These are phyloP conservation scores for Natator depressus DNA, from an alignment of 2,113 vertebrate species.

Conservation along the genomic window DNA sequence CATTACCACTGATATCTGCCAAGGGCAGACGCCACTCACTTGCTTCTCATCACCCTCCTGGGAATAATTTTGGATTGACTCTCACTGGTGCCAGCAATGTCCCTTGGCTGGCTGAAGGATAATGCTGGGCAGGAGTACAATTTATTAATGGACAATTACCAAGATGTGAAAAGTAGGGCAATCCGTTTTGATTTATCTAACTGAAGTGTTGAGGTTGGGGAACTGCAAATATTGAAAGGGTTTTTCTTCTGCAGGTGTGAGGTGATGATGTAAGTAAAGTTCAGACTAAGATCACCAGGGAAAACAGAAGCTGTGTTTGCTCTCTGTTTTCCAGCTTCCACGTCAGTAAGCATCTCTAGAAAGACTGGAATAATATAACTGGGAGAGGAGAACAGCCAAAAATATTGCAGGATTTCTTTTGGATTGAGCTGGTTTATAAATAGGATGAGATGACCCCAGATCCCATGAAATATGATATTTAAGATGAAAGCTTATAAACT, in stretches of 20 bases:
- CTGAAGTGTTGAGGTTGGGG: slow-evolving; percentile 15
- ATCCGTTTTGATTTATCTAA: slow-evolving; percentile 40
- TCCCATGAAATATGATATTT: neutral
- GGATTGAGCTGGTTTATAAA: neutral
- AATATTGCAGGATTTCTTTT: neutral
- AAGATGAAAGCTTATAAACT: slow-evolving; percentile 1
- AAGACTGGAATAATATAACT: neutral
- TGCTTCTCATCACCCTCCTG: slow-evolving; percentile 20
- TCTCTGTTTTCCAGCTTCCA: neutral
- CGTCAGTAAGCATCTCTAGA: neutral
- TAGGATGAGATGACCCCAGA: neutral
- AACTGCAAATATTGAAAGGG: neutral
- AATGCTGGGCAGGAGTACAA: slow-evolving; percentile 28
- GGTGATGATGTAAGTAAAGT: slow-evolving; percentile 26
- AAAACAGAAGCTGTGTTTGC: neutral
- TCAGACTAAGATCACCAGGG: accelerated
- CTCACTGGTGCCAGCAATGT: neutral
- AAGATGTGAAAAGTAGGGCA: slow-evolving; percentile 15
- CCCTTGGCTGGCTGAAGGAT: slow-evolving; percentile 22
- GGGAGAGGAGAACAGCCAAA: neutral
- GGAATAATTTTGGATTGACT: slow-evolving; percentile 9
- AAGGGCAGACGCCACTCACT: slow-evolving; percentile 46
- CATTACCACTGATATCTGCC: slow-evolving; percentile 8
- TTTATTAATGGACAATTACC: slow-evolving; percentile 59
- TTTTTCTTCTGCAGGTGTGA: neutral